Evolutionary conservation across 1,140 invertebrate species (phyloP).

Genomic region (Drosophila arizonae): DNA sequence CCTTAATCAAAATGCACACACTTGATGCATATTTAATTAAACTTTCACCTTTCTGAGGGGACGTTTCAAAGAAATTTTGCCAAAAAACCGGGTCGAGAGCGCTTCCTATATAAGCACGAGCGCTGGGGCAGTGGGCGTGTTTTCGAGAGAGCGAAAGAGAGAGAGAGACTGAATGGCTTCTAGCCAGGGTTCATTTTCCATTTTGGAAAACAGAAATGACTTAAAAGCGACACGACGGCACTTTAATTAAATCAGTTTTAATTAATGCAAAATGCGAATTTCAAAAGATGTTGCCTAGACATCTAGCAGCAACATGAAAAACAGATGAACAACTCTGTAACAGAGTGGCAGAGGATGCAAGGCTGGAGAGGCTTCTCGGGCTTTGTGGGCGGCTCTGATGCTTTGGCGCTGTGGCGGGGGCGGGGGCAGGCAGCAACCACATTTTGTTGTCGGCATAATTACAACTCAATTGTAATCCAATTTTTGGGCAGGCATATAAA

Average conservation of each 20-base stretch:
- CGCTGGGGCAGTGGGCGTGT: not conserved
- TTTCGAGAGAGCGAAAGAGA: too few relatives aligned
- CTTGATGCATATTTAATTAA: conserved; percentile 74
- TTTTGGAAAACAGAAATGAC: conserved; percentile 35
- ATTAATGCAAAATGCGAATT: conserved; percentile 79
- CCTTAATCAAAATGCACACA: conserved; percentile 53
- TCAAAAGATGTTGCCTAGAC: conserved; percentile 65
- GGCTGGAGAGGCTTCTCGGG: too few relatives aligned
- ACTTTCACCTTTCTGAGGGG: conserved; percentile 62
- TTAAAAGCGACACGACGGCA: conserved; percentile 71
- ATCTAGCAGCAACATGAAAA: conserved; percentile 44
- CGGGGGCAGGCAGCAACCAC: not conserved
- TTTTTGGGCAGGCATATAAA: conserved; percentile 74
- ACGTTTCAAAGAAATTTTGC: conserved; percentile 40
- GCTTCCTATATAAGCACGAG: conserved; percentile 35
- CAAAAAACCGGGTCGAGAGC: conserved; percentile 45
- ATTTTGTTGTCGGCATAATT: conserved; percentile 80
- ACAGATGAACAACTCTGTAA: conserved; percentile 19
- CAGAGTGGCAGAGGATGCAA: not conserved
- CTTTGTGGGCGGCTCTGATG: too few relatives aligned
- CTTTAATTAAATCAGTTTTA: conserved; percentile 80
- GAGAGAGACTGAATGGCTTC: not conserved
- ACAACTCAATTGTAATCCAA: conserved; percentile 81
- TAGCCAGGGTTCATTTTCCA: conserved; percentile 17
- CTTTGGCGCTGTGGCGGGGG: not conserved